Base-by-base conservation (phyloP, 2,113 vertebrate genomes). In the Alaudala cheleensis region DNA sequence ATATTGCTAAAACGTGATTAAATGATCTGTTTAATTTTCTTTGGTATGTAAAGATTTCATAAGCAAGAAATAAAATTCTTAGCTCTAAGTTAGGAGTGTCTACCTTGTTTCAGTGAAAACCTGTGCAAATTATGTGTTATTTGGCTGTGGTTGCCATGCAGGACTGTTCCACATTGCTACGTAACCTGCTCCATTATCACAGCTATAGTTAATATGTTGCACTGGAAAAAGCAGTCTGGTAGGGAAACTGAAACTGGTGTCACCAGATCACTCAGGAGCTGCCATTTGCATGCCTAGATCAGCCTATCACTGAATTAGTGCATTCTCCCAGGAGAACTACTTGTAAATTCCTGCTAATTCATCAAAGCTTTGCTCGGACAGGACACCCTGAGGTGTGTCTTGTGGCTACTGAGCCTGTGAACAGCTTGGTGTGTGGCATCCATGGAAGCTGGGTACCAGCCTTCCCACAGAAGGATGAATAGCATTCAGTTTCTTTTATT, bases 141-240 rank as follows among this genome's bases (percentile, higher is more conserved):
- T 74, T 0, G 1, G 9, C 8, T 45, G 49, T 79, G 62, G n/a
- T 78, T 93, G 45, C n/a, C 1, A 0, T 49, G 28, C n/a, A n/a
- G 39, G 16, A 39, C 49, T 57, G 29, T 74, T 93, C 45, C 34
- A 21, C 37, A 2, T 61, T 72, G 61, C 78, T 79, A 8, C 0
- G 0, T 76, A 54, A 79, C 53, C 61, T 87, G 17, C 25, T 24
- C 8, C 5, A 1, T 33, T 33, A 79, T 28, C 18, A 8, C 20
- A 91, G 57, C 28, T 15, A 0, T 34, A 31, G 37, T 4, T 83
- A 29, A 84, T 2, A 16, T 45, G 18, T 77, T 81, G 47, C 24
- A 40, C 51, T 60, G 61, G 44, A 64, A 81, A 50, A 84, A 89
- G 53, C 64, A 42, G 29, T 34, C 69, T 91, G 62, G 9, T 69